Evolutionary conservation across 2,797 vertebrate species (phyloP).

Genomic region (Anomalospiza imberbis): DNA sequence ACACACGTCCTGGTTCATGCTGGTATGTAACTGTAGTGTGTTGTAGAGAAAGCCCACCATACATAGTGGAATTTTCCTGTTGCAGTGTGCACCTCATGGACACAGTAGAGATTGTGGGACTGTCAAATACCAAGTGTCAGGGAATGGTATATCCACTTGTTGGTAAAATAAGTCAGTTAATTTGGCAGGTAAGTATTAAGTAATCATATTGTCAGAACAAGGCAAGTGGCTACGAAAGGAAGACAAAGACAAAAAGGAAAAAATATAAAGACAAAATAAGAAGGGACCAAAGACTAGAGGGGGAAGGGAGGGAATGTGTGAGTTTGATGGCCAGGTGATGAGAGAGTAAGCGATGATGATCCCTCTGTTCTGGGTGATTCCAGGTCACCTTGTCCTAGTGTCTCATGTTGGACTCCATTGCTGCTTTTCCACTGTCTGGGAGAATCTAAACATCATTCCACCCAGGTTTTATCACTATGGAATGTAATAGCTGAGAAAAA

Average conservation of each 20-base stretch:
- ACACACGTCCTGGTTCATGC: slow-evolving; percentile 25
- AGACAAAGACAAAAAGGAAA: slow-evolving; percentile 70
- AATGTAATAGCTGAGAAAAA: background rate
- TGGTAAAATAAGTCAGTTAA: slow-evolving; percentile 83
- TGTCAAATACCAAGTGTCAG: slow-evolving; percentile 71
- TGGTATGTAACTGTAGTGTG: background rate
- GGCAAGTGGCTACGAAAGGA: slow-evolving; percentile 67
- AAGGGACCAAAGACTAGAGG: slow-evolving; percentile 48
- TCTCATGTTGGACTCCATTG: background rate
- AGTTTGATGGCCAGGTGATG: background rate
- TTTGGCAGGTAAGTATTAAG: slow-evolving; percentile 80
- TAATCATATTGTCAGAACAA: slow-evolving; percentile 76
- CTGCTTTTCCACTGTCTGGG: background rate
- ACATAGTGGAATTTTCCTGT: slow-evolving; percentile 57
- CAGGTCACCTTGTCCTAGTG: rapidly evolving
- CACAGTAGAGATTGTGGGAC: slow-evolving; percentile 61
- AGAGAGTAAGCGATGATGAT: background rate
- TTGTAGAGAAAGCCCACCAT: background rate
- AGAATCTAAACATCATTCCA: background rate
- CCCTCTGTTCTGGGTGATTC: background rate
- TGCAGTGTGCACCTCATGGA: slow-evolving; percentile 50
- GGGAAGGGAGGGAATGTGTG: background rate
- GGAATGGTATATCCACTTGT: slow-evolving; percentile 68
- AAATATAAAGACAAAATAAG: slow-evolving; percentile 37
- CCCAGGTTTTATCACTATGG: background rate